Base-by-base conservation (phyloP, 1,140 invertebrate species). In the Amphibalanus amphitrite region DNA sequence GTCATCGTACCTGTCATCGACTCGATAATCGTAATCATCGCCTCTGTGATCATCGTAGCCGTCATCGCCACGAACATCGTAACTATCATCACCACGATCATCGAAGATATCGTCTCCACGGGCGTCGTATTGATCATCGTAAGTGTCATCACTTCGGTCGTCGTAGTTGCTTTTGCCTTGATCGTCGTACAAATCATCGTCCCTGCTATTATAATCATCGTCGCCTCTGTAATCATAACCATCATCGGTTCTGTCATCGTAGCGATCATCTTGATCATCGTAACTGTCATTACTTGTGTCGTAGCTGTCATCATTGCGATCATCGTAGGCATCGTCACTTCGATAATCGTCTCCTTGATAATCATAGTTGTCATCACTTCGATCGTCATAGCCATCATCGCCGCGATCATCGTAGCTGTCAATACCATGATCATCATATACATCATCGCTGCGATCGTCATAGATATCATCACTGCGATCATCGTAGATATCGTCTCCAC, bases 361-460 rank as follows among this genome's bases (percentile, higher is more conserved):
- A 71, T 67, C 28, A 71, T 71, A 69, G 4, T 10, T 71, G 28
- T 67, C 71, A n/a, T n/a, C n/a, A n/a, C n/a, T n/a, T n/a, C n/a
- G n/a, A n/a, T 30, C 3, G 15, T 68, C 29, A 6, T 68, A 15
- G 15, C 29, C 29, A 30, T 28, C 67, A 15, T 30, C 3, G 15
- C 67, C 67, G n/a, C n/a, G 10, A 71, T 71, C 71, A 25, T 67
- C 69, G 38, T 67, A 25, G 38, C 38, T 67, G n/a, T 71, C 71
- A 71, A 69, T 68, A 69, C 38, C n/a, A 67, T 67, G 8, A 71
- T 29, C 28, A 71, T 25, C n/a, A 67, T 38, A 69, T 13, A 69
- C 10, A 71, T n/a, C n/a, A n/a, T n/a, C n/a, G n/a, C n/a, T n/a
- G n/a, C n/a, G n/a, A n/a, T n/a, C n/a, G n/a, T n/a, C n/a, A n/a